These are phyloP conservation scores for Prunella himalayana DNA, from an alignment of 2,113 vertebrate genomes.

Conservation along the genomic window DNA sequence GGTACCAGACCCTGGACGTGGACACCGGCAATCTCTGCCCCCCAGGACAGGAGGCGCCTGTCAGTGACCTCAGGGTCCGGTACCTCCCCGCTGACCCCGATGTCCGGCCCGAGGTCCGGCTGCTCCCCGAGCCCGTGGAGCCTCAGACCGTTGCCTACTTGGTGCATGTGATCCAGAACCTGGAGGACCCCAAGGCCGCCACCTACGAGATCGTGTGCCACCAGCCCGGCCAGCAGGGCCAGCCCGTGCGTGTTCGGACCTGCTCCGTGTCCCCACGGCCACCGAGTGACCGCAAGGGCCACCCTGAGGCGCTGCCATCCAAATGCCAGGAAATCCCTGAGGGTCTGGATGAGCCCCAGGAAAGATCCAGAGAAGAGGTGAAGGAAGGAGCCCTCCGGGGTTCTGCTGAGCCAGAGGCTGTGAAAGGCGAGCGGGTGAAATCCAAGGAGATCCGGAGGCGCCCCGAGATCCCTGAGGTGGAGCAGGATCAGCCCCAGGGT, in stretches of 20 bases:
- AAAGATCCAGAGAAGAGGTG: fast-evolving
- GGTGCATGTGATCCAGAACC: background rate
- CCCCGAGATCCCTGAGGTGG: background rate
- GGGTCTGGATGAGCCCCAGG: fast-evolving
- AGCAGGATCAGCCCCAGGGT: background rate
- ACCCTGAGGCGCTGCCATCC: background rate
- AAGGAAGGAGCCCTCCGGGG: background rate
- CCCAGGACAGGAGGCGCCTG: fast-evolving
- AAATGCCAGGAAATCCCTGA: fast-evolving
- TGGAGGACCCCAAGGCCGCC: fast-evolving
- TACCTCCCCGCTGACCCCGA: background rate
- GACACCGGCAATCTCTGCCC: background rate
- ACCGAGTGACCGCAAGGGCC: fast-evolving
- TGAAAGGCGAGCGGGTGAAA: fast-evolving
- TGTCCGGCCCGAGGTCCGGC: background rate
- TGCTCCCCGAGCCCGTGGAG: background rate
- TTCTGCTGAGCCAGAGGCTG: fast-evolving
- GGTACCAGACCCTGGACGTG: background rate
- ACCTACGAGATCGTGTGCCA: background rate
- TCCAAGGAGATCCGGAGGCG: background rate
- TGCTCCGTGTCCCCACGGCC: background rate
- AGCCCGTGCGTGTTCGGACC: fast-evolving
- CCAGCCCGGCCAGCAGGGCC: background rate
- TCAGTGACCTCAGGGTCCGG: background rate
- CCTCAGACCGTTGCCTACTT: background rate